phyloP scores from a whole-genome alignment of 2,113 vertebrate species.

The Antigone vipio region DNA sequence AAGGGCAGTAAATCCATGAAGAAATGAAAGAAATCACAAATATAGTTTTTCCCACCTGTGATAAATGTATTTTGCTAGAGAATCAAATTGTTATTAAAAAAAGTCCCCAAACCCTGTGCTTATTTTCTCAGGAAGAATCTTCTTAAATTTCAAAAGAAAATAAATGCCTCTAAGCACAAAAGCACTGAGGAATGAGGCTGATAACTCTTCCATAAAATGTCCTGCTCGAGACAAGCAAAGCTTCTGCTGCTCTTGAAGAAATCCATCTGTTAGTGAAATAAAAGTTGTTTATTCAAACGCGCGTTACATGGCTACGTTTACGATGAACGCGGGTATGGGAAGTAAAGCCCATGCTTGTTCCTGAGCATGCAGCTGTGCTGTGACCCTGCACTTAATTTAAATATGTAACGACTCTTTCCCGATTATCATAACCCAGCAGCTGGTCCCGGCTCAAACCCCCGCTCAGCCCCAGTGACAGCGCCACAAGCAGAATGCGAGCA shows the following conservation, averaged over 20 bases:
- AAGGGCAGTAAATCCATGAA: background rate
- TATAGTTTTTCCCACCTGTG: background rate
- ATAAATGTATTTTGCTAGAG: background rate
- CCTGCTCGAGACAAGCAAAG: background rate
- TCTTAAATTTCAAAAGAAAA: background rate
- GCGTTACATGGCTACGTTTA: fast-evolving
- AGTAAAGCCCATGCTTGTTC: background rate
- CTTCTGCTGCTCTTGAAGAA: background rate
- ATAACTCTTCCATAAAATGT: background rate
- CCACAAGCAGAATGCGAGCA: fast-evolving
- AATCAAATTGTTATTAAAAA: background rate
- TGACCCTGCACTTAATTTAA: fast-evolving
- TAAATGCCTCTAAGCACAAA: background rate
- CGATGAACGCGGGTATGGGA: background rate
- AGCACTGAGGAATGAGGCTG: background rate
- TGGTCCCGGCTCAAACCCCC: background rate
- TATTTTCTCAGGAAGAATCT: background rate
- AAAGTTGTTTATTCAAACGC: background rate
- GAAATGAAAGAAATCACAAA: background rate
- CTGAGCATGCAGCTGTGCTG: background rate
- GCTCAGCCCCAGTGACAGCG: background rate
- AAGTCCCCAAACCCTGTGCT: background rate
- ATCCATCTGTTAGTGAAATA: background rate
- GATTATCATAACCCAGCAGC: fast-evolving
- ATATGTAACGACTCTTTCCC: fast-evolving